Evolutionary conservation across 64 coral and sea anemone genomes (phyloP), one percentile per base, ranked within the genome.

Genomic region (Cladopsammia gracilis): DNA sequence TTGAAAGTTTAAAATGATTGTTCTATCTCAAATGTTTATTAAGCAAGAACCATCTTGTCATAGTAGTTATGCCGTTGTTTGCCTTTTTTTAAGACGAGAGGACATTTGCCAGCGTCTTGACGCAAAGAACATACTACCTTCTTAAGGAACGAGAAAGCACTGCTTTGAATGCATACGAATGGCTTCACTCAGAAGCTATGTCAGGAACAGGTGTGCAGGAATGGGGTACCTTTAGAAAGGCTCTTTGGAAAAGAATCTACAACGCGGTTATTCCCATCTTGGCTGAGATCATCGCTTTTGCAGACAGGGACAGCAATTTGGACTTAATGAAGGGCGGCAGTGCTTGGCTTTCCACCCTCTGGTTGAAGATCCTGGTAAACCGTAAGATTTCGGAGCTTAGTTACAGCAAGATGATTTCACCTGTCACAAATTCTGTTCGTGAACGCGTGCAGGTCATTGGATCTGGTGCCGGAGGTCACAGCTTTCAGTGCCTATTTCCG

Each of bases 121-220:
- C 51, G 18, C 64, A 50, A 56, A 90, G 78, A 44, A 86, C 90
- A 14, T 62, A 87, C 53, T 5, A 79, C 14, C 93, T 95, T 19
- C 64, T 95, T 5, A 13, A 71, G 64, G 93, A 95, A 71, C 86
- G 81, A 76, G 79, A 95, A 20, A 74, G 61, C 11, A 89, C 64
- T 50, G 71, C 73, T 54, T 18, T 47, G 24, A 78, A 58, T 56
- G 65, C 94, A 25, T 14, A 54, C 15, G 76, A 87, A 11, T 95
- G 94, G 94, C 42, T 95, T 1, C 89, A 85, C 4, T 23, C 70
- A 42, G 94, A 91, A 84, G 94, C 94, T 61, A 76, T 96, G 24
- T 96, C 94, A 4, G 94, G 94, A 45, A 96, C 90, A 88, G 81
- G 90, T 10, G 79, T 96, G 14, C 94, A 96, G 44, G 94, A 96